Conservation (phyloP, 2,888 invertebrate genomes). For the Drosophila leonis region DNA sequence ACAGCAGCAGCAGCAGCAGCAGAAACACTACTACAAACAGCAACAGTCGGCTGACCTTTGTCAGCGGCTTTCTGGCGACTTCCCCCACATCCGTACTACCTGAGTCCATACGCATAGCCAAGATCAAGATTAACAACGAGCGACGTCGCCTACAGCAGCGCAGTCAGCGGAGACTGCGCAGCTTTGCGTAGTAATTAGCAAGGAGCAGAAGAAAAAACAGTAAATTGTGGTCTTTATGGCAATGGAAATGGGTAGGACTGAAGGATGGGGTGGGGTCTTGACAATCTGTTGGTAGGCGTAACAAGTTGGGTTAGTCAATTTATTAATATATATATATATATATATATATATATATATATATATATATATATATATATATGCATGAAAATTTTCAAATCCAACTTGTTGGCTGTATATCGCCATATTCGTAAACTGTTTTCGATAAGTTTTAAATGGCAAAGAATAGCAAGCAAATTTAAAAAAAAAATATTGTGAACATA, state of each 20-base stretch:
- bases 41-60: constrained; percentile 75
- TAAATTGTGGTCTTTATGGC: neutral
- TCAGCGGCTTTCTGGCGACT: constrained; percentile 82
- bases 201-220: neutral
- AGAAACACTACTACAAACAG: constrained; percentile 19
- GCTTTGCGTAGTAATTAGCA: constrained; percentile 69
- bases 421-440: constrained; percentile 51
- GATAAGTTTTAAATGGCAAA: constrained; percentile 41
- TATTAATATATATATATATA: constrained; percentile 19
- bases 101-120: constrained; percentile 82
- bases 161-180: constrained; percentile 57
- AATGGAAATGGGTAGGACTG: neutral
- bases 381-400: constrained; percentile 29
- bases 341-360: constrained; percentile 11
- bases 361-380: constrained; percentile 7
- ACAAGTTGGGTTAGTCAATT: constrained; percentile 10
- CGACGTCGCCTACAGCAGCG: constrained; percentile 69
- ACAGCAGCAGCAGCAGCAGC: constrained; percentile 26
- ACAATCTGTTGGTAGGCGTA: constrained; percentile 39
- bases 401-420: constrained; percentile 13
- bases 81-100: constrained; percentile 80
- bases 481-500: constrained; percentile 17
- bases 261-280: constrained; percentile 4
- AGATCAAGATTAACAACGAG: constrained; percentile 82
- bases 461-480: constrained; percentile 37